These are phyloP conservation scores for Lophura nycthemera DNA, from an alignment of 2,113 vertebrate genomes.

Conservation along the genomic window DNA sequence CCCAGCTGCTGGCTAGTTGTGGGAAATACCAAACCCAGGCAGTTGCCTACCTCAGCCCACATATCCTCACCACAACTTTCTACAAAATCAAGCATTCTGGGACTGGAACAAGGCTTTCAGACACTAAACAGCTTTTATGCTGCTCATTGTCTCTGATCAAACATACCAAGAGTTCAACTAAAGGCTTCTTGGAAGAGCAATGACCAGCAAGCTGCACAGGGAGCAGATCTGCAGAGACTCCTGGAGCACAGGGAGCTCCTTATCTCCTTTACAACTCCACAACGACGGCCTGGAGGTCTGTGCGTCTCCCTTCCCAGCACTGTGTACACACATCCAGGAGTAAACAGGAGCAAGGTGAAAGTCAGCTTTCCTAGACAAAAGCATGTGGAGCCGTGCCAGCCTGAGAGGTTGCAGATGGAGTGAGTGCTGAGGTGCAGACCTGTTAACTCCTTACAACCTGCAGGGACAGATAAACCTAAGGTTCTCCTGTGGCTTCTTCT, in stretches of 20 bases:
- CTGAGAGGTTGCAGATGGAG: not conserved
- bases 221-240: not conserved
- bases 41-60: not conserved
- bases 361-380: conserved; percentile 46
- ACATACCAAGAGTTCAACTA: not conserved
- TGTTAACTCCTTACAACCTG: conserved; percentile 10
- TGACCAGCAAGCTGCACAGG: not conserved
- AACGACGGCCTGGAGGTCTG: not conserved
- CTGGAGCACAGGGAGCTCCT: not conserved
- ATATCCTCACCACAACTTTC: not conserved
- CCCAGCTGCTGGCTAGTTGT: not conserved
- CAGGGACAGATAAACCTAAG: rapidly evolving
- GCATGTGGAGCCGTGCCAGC: conserved; percentile 24
- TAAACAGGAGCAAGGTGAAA: conserved; percentile 65
- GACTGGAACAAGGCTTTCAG: not conserved
- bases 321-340: conserved; percentile 46
- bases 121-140: not conserved
- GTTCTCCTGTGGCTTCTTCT: not conserved
- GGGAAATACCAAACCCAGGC: conserved; percentile 3
- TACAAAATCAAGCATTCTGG: not conserved
- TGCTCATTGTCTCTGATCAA: not conserved
- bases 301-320: not conserved
- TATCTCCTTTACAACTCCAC: not conserved
- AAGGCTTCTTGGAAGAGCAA: not conserved
- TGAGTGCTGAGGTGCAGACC: not conserved